A percentile compares a stretch with the other conserved stretches of the same genome.
Conservation (phyloP, 1,140 invertebrate species). For the Drosophila novamexicana region DNA sequence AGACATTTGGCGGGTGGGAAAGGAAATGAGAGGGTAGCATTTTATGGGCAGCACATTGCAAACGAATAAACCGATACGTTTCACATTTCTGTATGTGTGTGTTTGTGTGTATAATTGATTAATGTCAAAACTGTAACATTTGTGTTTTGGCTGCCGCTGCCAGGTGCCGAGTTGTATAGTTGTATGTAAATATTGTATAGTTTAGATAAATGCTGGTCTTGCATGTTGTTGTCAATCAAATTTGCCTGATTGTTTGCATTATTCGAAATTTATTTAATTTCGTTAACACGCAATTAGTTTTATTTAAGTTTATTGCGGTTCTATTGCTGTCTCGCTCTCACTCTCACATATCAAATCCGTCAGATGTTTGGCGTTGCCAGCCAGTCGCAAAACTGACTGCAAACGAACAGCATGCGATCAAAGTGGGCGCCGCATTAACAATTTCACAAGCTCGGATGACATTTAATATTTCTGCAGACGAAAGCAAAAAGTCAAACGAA, state of each 20-base stretch:
- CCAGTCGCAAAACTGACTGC: constrained; percentile 29
- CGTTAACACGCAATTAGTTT: constrained; percentile 82
- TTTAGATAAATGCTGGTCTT: constrained; percentile 44
- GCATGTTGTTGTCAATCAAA: constrained; percentile 82
- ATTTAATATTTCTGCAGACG: constrained; percentile 27
- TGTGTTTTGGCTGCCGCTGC: constrained; percentile 46
- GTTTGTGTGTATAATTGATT: constrained; percentile 59
- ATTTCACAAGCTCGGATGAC: background rate
- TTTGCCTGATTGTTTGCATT: constrained; percentile 79
- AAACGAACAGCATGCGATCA: constrained; percentile 34
- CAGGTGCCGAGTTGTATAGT: constrained; percentile 70
- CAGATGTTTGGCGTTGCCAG: constrained; percentile 73
- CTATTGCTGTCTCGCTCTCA: constrained; percentile 51
- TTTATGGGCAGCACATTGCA: constrained; percentile 32
- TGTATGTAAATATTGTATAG: constrained; percentile 14
- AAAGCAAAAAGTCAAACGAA: background rate
- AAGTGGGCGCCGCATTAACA: constrained; percentile 24
- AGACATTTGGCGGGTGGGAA: constrained; percentile 7
- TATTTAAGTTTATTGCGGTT: constrained; percentile 83
- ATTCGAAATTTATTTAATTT: constrained; percentile 83
- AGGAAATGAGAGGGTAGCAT: background rate
- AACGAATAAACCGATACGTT: constrained; percentile 18
- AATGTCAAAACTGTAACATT: constrained; percentile 71
- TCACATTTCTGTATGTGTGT: constrained; percentile 16
- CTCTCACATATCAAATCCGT: constrained; percentile 47